Evolutionary conservation across 2,797 vertebrate genomes (phyloP).

Genomic region (Propithecus deckenii): DNA sequence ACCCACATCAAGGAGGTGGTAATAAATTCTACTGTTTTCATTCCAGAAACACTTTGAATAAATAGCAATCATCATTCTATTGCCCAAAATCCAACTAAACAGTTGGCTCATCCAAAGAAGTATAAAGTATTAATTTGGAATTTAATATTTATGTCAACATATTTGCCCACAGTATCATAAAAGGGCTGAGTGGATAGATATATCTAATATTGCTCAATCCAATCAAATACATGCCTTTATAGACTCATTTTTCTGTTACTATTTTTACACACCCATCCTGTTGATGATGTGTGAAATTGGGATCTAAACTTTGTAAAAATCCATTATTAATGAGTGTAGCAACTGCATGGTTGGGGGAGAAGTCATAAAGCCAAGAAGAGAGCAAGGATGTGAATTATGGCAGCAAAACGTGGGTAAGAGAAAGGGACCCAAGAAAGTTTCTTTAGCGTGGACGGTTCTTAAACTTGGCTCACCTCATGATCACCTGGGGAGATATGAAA

Average conservation of each 20-base stretch:
- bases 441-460: background rate
- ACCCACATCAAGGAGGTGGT: background rate
- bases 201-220: background rate
- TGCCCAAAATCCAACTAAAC: constrained; percentile 10
- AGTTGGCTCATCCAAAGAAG: background rate
- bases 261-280: background rate
- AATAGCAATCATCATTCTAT: background rate
- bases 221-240: background rate
- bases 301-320: constrained; percentile 35
- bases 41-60: constrained; percentile 10
- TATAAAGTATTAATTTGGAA: background rate
- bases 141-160: constrained; percentile 9
- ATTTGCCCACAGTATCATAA: background rate
- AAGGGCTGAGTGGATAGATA: background rate
- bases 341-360: background rate
- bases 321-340: background rate
- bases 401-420: background rate
- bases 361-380: background rate
- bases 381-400: background rate
- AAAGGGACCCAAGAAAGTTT: background rate
- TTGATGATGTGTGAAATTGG: background rate
- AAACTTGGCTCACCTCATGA: background rate
- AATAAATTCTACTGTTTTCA: constrained; percentile 33
- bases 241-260: background rate
- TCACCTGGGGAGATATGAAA: background rate